Evolutionary conservation across 2,888 invertebrate genomes (phyloP).

Genomic region (Proisotoma minuta): DNA sequence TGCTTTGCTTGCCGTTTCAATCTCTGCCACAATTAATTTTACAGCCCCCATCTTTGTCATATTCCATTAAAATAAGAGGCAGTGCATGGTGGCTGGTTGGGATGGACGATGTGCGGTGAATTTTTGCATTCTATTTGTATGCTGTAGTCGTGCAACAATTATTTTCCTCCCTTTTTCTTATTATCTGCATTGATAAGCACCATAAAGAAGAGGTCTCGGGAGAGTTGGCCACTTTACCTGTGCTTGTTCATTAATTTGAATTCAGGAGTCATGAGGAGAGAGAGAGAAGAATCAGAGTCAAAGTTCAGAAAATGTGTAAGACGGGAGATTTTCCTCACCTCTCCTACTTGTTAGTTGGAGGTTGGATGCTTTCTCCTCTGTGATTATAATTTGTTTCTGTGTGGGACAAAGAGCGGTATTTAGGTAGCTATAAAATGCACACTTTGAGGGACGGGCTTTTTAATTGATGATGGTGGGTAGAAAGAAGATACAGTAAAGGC

Average conservation of each 20-base stretch:
- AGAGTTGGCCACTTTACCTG: background rate
- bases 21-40: conserved; percentile 48
- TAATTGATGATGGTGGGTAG: conserved; percentile 15
- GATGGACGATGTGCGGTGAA: conserved; percentile 38
- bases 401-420: conserved; percentile 8
- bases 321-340: background rate
- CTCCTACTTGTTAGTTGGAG: too few relatives aligned
- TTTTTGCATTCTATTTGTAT: conserved; percentile 45
- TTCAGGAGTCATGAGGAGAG: background rate
- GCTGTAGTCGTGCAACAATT: conserved; percentile 47
- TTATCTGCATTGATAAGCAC: conserved; percentile 46
- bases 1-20: conserved; percentile 31
- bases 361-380: too few relatives aligned
- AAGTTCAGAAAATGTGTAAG: background rate
- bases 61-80: conserved; percentile 47
- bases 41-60: conserved; percentile 47
- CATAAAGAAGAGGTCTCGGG: conserved; percentile 35
- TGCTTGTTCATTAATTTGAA: background rate
- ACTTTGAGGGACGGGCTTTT: conserved; percentile 17
- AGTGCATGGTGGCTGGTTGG: conserved; percentile 7
- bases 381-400: conserved; percentile 1
- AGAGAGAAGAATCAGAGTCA: background rate
- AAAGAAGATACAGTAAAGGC: background rate
- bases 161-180: conserved; percentile 43
- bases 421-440: conserved; percentile 35